phyloP scores from a whole-genome alignment of 2,888 invertebrate species.

The Pedicia rivosa region DNA sequence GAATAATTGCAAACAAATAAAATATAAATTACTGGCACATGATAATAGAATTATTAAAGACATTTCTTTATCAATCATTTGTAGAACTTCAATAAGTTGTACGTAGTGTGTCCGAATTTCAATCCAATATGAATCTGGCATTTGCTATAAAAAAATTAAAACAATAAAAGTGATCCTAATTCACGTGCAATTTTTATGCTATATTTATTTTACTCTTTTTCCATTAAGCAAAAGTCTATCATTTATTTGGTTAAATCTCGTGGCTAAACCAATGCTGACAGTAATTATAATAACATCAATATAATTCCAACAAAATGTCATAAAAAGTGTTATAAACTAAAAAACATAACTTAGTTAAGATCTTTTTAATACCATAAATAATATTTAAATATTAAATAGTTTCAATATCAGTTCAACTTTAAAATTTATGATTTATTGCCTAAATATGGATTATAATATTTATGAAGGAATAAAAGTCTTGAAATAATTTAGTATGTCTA shows the following conservation, averaged over 20 bases:
- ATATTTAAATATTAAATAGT: too few relatives aligned
- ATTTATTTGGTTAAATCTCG: slow-evolving; percentile 46
- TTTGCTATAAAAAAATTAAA: slow-evolving; percentile 14
- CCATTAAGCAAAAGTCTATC: too few relatives aligned
- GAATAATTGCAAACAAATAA: slow-evolving; percentile 56
- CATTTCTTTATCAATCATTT: slow-evolving; percentile 40
- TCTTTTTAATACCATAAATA: too few relatives aligned
- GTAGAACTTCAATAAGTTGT: slow-evolving; percentile 41
- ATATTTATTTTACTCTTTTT: too few relatives aligned
- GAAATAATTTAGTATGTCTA: too few relatives aligned
- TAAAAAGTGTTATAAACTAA: slow-evolving; percentile 25
- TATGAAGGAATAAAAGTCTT: neutral
- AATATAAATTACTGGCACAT: slow-evolving; percentile 53
- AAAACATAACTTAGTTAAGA: neutral
- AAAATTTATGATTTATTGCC: too few relatives aligned
- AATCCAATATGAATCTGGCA: slow-evolving; percentile 48
- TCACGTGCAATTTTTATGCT: too few relatives aligned
- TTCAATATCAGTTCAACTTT: too few relatives aligned
- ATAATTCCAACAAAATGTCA: slow-evolving; percentile 56
- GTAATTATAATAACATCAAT: slow-evolving; percentile 53
- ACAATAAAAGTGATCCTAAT: too few relatives aligned
- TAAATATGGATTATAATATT: neutral
- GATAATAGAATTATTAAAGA: slow-evolving; percentile 47
- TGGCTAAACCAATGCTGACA: slow-evolving; percentile 43
- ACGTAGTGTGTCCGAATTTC: slow-evolving; percentile 47